Conservation (phyloP, 1,140 invertebrate species). For the Phocides pigmalion region DNA sequence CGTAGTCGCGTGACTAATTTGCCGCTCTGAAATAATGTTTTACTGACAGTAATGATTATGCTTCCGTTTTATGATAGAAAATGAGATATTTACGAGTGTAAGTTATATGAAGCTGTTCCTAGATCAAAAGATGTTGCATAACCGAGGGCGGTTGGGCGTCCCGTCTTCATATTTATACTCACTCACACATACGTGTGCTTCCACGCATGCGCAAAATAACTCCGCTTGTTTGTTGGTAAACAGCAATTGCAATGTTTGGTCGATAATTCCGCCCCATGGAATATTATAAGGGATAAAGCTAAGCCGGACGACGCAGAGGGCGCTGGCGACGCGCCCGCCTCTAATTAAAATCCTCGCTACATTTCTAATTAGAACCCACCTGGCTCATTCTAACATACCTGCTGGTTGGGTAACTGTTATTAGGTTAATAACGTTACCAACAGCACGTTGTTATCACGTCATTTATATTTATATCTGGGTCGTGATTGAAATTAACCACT, state of each 20-base stretch:
- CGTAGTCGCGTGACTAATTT: slow-evolving; percentile 23
- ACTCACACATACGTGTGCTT: slow-evolving; percentile 44
- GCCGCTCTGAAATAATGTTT: neutral
- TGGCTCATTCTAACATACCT: slow-evolving; percentile 8
- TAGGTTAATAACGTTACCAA: neutral
- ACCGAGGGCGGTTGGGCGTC: slow-evolving; percentile 49
- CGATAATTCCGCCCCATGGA: slow-evolving; percentile 60
- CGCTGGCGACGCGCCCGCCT: slow-evolving; percentile 16
- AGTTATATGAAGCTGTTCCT: slow-evolving; percentile 49
- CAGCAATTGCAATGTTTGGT: slow-evolving; percentile 63
- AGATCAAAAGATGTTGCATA: slow-evolving; percentile 64
- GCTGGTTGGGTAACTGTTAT: slow-evolving; percentile 4
- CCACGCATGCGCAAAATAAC: slow-evolving; percentile 55
- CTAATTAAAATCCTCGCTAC: slow-evolving; percentile 23
- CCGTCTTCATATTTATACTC: slow-evolving; percentile 64
- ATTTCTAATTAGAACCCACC: slow-evolving; percentile 25
- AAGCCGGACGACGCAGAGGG: slow-evolving; percentile 28
- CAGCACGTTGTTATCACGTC: neutral
- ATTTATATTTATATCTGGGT: neutral
- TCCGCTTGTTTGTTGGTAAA: slow-evolving; percentile 70
- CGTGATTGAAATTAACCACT: too few relatives aligned
- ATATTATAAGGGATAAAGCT: slow-evolving; percentile 43
- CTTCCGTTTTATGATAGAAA: slow-evolving; percentile 29
- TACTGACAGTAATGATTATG: slow-evolving; percentile 20
- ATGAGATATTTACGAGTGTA: neutral